A percentile compares a stretch with the other conserved stretches of the same genome.
phyloP scores from a whole-genome alignment of 2,113 vertebrate genomes.

The Myrmecophaga tridactyla region DNA sequence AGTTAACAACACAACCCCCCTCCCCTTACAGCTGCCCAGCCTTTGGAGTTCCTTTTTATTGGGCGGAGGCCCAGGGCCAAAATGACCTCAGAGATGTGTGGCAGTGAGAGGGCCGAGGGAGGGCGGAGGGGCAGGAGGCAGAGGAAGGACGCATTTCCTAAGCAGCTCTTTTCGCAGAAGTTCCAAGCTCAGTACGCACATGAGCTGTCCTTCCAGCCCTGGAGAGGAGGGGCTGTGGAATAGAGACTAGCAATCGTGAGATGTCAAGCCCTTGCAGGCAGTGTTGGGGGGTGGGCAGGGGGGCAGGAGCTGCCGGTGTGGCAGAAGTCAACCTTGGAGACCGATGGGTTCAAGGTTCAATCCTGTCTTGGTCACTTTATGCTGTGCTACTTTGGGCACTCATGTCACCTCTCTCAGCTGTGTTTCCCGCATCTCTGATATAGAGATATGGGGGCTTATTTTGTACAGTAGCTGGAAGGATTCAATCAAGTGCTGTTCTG shows the following conservation, averaged over 20 bases:
- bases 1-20: neutral
- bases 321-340: neutral
- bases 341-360: neutral
- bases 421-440: rapidly evolving
- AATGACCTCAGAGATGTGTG: slow-evolving; percentile 21
- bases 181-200: neutral
- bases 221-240: neutral
- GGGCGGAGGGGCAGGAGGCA: neutral
- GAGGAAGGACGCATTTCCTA: slow-evolving; percentile 55
- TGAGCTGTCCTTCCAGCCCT: neutral
- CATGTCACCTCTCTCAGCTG: neutral
- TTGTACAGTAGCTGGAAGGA: neutral
- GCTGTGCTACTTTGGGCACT: neutral
- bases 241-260: neutral
- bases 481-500: neutral
- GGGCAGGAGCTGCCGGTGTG: neutral
- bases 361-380: neutral
- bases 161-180: slow-evolving; percentile 1
- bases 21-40: neutral
- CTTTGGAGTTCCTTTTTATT: neutral
- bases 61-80: neutral
- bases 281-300: neutral
- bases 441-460: neutral
- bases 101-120: neutral
- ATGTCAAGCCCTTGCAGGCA: neutral